Conservation (phyloP, 2,113 vertebrate species). For the Spheniscus mendiculus region DNA sequence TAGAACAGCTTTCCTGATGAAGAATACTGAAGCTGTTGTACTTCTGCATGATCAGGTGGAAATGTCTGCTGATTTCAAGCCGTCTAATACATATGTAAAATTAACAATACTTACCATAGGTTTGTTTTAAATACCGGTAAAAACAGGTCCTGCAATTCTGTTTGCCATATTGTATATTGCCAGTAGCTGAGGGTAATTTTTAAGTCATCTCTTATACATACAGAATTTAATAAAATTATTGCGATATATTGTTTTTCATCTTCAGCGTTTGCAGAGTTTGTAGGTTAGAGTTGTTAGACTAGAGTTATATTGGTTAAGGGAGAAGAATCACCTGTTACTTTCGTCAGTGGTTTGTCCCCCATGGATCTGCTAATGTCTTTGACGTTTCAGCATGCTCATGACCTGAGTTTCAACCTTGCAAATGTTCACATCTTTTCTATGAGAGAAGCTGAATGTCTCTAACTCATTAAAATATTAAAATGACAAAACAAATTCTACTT, state of each 20-base stretch:
- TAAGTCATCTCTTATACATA: neutral
- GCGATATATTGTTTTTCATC: neutral
- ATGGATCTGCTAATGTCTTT: neutral
- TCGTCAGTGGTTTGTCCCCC: neutral
- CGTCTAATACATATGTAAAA: neutral
- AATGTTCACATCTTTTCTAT: neutral
- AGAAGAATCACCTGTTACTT: neutral
- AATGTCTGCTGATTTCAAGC: neutral
- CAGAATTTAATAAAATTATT: neutral
- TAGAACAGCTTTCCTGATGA: neutral
- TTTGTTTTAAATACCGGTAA: neutral
- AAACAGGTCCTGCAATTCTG: neutral
- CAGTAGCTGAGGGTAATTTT: neutral
- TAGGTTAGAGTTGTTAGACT: neutral
- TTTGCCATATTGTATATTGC: neutral
- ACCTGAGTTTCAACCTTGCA: neutral
- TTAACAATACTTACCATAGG: neutral
- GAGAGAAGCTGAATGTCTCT: neutral
- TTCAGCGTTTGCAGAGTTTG: neutral
- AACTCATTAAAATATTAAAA: neutral
- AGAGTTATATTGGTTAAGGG: neutral
- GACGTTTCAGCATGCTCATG: neutral
- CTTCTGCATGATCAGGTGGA: neutral
- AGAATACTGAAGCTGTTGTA: neutral
- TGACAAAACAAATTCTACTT: neutral